Evolutionary conservation across 2,888 invertebrate species (phyloP), one percentile per base, ranked within the genome.

Genomic region (Aspidiotus destructor): DNA sequence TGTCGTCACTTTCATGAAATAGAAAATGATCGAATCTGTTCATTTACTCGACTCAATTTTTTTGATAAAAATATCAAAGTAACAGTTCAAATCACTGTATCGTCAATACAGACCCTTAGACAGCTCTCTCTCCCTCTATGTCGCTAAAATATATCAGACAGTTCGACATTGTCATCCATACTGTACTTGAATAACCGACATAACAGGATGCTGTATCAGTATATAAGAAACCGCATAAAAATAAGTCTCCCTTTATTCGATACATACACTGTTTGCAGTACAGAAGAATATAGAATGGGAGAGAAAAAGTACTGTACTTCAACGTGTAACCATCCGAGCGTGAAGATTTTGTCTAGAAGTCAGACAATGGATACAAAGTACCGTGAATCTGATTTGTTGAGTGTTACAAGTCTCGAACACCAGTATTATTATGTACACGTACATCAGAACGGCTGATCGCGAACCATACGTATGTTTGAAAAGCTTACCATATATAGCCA

Each of bases 331-430:
- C 57, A 65, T 65, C 65, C 55, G 54, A 55, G 65, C 65, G 65
- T 28, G 44, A 57, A 65, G 65, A 65, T 65, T 65, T 65, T 57
- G 65, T 65, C 65, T 41, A n/a, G n/a, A 48, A 48, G 48, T 48
- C 48, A 48, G 48, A 48, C 48, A 48, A 48, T 48, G 48, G 48
- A 48, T 48, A 48, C 48, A 48, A 48, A 48, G 48, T 48, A 48
- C 48, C 10, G 48, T 11, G 48, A 48, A 48, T 48, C 48, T 48
- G 48, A 48, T 48, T 48, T 48, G 48, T 48, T 48, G 48, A 48
- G 28, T 28, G 28, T 28, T 28, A 28, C 28, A 28, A 28, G 28
- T 28, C 28, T 28, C 28, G 28, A 28, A 28, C 28, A 28, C 28
- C 28, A 28, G 28, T 28, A 28, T 28, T 28, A 28, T 28, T 28